These are phyloP conservation scores for Leptopilina boulardi DNA, from an alignment of 1,140 invertebrate species.

Conservation along the genomic window DNA sequence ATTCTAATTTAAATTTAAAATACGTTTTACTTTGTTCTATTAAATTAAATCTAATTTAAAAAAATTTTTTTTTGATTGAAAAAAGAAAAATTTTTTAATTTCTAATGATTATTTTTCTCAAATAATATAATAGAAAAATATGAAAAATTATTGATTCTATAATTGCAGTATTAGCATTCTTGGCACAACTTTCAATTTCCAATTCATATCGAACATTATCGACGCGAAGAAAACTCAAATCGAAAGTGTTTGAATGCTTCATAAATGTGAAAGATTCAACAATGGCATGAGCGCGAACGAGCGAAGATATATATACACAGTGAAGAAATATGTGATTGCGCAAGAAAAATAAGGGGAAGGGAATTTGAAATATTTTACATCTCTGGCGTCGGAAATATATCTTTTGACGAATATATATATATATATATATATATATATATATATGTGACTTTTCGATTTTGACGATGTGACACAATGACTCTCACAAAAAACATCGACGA, in stretches of 20 bases:
- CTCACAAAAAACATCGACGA: conserved; percentile 7
- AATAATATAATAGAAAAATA: no score
- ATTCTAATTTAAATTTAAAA: no score
- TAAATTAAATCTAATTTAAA: no score
- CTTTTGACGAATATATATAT: conserved; percentile 23
- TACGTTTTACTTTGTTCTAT: no score
- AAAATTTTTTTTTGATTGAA: no score
- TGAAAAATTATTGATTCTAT: no score
- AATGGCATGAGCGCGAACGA: conserved; percentile 21
- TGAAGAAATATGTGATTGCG: neutral
- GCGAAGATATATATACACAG: neutral
- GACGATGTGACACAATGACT: conserved; percentile 36
- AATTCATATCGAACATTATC: neutral
- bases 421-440: no score
- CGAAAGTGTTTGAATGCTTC: conserved; percentile 45
- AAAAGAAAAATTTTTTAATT: no score
- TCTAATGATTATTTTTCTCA: no score
- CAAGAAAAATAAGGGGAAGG: no score
- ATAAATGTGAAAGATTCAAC: conserved; percentile 45
- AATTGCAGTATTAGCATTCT: neutral
- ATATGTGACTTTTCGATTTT: conserved; percentile 36
- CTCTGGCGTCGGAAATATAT: conserved; percentile 4
- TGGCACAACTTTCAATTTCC: neutral
- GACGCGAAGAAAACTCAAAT: conserved; percentile 38
- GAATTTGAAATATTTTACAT: conserved; percentile 1